A percentile compares a stretch with the other conserved stretches of the same genome.
Evolutionary conservation across 2,888 invertebrate species (phyloP).

Genomic region (Biston stratarius): DNA sequence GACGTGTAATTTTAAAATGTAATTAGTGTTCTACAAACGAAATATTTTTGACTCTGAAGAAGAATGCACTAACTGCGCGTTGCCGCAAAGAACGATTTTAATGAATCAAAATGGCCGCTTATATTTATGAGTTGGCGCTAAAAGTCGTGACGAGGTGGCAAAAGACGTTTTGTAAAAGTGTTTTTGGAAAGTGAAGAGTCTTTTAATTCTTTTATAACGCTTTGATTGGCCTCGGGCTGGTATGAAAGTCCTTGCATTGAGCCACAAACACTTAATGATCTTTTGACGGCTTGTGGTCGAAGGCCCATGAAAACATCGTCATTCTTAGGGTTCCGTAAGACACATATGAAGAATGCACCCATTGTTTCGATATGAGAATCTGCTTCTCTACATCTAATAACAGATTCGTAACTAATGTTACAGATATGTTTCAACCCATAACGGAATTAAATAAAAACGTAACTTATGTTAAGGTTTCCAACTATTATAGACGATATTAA

Average conservation of each 20-base stretch:
- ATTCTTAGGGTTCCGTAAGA: background rate
- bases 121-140: slow-evolving; percentile 40
- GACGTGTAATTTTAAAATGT: slow-evolving; percentile 41
- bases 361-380: too few relatives aligned
- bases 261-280: slow-evolving; percentile 11
- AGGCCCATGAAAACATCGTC: background rate
- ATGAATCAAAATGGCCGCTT: slow-evolving; percentile 50
- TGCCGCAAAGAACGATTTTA: slow-evolving; percentile 43
- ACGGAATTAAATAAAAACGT: too few relatives aligned
- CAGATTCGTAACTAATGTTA: too few relatives aligned
- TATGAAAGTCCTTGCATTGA: slow-evolving; percentile 30
- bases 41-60: slow-evolving; percentile 33
- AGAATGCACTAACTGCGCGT: slow-evolving; percentile 34
- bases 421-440: too few relatives aligned
- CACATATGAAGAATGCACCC: background rate
- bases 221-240: slow-evolving; percentile 46
- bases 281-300: slow-evolving; percentile 30
- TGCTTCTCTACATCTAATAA: too few relatives aligned
- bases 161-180: slow-evolving; percentile 41
- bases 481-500: too few relatives aligned
- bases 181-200: slow-evolving; percentile 62
- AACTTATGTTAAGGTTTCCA: too few relatives aligned
- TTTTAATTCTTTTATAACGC: slow-evolving; percentile 44
- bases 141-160: slow-evolving; percentile 61
- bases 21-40: slow-evolving; percentile 37